These are phyloP conservation scores for Drosophila tripunctata DNA, from an alignment of 2,888 invertebrate genomes.

Conservation along the genomic window DNA sequence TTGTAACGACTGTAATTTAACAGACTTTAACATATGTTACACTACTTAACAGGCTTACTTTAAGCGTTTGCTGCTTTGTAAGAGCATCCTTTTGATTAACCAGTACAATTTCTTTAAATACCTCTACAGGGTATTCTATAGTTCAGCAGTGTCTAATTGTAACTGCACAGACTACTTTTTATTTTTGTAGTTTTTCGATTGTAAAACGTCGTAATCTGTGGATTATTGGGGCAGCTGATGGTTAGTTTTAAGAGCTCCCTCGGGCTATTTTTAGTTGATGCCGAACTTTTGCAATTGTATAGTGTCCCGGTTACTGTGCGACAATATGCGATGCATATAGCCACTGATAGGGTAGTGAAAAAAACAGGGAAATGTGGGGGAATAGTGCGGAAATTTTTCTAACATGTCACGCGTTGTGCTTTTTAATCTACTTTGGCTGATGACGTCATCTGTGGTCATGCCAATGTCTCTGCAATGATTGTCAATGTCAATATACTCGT, in stretches of 20 bases:
- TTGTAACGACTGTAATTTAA: too few species aligned
- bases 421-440: slow-evolving; percentile 56
- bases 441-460: slow-evolving; percentile 61
- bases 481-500: slow-evolving; percentile 65
- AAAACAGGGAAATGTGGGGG: neutral
- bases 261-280: slow-evolving; percentile 45
- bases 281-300: slow-evolving; percentile 29
- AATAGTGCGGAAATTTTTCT: neutral
- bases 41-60: too few species aligned
- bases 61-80: too few species aligned
- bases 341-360: neutral
- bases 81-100: too few species aligned
- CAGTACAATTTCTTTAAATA: too few species aligned
- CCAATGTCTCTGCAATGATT: slow-evolving; percentile 44
- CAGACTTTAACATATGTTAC: too few species aligned
- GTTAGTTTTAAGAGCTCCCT: slow-evolving; percentile 35
- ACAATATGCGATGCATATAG: slow-evolving; percentile 23
- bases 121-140: slow-evolving; percentile 17
- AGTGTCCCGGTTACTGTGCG: slow-evolving; percentile 32
- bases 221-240: slow-evolving; percentile 53
- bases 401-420: slow-evolving; percentile 55
- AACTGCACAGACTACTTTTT: neutral
- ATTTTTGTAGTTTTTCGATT: slow-evolving; percentile 26
- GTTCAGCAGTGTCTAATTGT: neutral
- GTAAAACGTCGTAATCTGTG: slow-evolving; percentile 57